phyloP scores from a whole-genome alignment of 2,888 invertebrate species.

The Orthosia cruda region DNA sequence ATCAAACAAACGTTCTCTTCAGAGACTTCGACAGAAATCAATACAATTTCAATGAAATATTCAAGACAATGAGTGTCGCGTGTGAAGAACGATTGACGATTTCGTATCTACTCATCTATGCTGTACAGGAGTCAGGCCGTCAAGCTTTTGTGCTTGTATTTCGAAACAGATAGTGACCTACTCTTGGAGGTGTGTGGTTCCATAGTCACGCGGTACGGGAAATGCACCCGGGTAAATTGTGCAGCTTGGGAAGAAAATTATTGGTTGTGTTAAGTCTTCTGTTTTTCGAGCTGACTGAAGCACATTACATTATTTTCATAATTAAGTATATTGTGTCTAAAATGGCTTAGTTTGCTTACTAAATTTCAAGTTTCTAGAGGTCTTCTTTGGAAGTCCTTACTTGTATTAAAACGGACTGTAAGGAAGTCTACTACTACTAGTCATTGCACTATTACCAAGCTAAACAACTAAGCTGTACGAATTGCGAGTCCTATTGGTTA shows the following conservation, averaged over 20 bases:
- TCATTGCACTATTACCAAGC: too few species aligned
- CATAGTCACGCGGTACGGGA: constrained; percentile 48
- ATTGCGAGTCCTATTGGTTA: too few species aligned
- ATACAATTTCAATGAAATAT: constrained; percentile 69
- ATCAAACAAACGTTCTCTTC: background rate
- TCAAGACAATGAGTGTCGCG: constrained; percentile 61
- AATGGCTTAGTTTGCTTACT: too few species aligned
- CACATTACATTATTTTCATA: too few species aligned
- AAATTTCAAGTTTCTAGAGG: too few species aligned
- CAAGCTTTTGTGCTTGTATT: constrained; percentile 55
- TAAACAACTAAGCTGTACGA: too few species aligned
- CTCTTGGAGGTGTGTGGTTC: constrained; percentile 34
- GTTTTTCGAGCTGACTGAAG: too few species aligned
- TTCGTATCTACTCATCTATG: constrained; percentile 26
- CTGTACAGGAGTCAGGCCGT: constrained; percentile 36
- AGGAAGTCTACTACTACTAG: too few species aligned
- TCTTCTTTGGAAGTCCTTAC: too few species aligned
- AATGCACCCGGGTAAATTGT: constrained; percentile 1
- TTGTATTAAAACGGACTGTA: too few species aligned
- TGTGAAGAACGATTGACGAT: constrained; percentile 44
- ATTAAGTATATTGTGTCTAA: too few species aligned
- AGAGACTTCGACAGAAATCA: constrained; percentile 54
- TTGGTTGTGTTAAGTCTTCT: too few species aligned
- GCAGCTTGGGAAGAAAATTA: background rate
- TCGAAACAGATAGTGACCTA: constrained; percentile 64